A percentile compares a stretch with the other conserved stretches of the same genome.
phyloP scores from a whole-genome alignment of 2,888 invertebrate genomes.

The Maniola hyperantus region DNA sequence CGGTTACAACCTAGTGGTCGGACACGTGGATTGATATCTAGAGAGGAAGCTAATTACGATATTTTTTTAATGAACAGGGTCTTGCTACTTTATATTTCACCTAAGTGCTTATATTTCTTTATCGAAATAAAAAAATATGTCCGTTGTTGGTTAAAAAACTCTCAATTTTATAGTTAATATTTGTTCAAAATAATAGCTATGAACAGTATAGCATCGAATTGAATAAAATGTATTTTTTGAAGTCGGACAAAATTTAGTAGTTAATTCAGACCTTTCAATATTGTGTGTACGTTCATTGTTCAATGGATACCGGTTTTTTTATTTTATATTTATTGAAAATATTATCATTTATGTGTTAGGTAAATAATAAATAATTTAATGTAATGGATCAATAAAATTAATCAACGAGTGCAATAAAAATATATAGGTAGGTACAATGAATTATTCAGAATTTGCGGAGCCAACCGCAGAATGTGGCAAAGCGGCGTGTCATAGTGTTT shows the following conservation, averaged over 20 bases:
- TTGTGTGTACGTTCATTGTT: too few species aligned
- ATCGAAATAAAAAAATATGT: too few species aligned
- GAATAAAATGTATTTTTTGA: too few species aligned
- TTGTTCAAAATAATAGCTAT: too few species aligned
- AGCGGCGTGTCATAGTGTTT: constrained; percentile 10
- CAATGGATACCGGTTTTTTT: too few species aligned
- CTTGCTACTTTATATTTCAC: background rate
- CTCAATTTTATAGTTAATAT: too few species aligned
- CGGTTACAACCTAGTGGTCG: constrained; percentile 15
- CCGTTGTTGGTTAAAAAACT: too few species aligned
- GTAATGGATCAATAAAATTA: background rate
- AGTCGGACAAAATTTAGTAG: too few species aligned
- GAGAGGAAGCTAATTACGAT: constrained; percentile 3
- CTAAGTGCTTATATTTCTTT: too few species aligned
- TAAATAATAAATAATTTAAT: background rate
- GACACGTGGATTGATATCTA: constrained; percentile 16
- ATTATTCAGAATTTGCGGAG: constrained; percentile 17
- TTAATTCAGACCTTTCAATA: too few species aligned
- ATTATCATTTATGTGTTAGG: background rate
- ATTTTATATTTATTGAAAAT: background rate
- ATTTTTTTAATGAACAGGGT: background rate
- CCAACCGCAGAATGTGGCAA: constrained; percentile 24
- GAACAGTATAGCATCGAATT: too few species aligned
- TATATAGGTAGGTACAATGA: background rate
- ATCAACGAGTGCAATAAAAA: background rate